Base-by-base conservation (phyloP, 2,113 vertebrate genomes). In the Calidris pugnax region DNA sequence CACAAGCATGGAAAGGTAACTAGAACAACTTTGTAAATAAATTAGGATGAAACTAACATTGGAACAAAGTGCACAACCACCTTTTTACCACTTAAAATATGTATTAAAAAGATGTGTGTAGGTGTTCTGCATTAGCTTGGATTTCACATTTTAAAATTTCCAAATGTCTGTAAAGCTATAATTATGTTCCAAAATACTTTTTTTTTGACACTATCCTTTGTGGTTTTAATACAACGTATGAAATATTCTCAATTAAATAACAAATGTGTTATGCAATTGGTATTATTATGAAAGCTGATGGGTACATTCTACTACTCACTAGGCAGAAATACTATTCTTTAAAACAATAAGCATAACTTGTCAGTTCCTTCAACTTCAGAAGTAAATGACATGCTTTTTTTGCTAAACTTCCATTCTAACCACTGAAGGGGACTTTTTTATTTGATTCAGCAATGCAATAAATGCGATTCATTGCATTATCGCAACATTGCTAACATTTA, bases 191-290 rank as follows among this genome's bases (percentile, higher is more conserved):
- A 79, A 72, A 87, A 75, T 75, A 51, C 11, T 20, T 64, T 23
- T 62, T 77, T 78, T 67, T 67, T 89, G 47, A 62, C 28, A n/a
- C 51, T 17, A 55, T 69, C 41, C 7, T 91, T 91, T 91, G 51
- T 93, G 26, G 7, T 33, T 83, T 53, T 85, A 63, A 77, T 57
- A 47, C 11, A 53, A 26, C 30, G 3, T 91, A 86, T 90, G 47
- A 90, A 86, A 66, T 88, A 80, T 77, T 55, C 55, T 74, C 41
- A 93, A 84, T 96, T 94, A 85, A 96, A 88, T 71, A 91, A 73
- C 5, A 82, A 91, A 83, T 41, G 12, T 33, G 9, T 77, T 86
- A 63, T 51, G 21, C 53, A 84, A 67, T 76, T 89, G 22, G 6
- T 60, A 12, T 68, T 66, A 41, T 95, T 90, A 33, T 67, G 64